A percentile compares a stretch with the other conserved stretches of the same genome.
Evolutionary conservation across 2,888 invertebrate species (phyloP).

Genomic region (Thereva nobilitata): DNA sequence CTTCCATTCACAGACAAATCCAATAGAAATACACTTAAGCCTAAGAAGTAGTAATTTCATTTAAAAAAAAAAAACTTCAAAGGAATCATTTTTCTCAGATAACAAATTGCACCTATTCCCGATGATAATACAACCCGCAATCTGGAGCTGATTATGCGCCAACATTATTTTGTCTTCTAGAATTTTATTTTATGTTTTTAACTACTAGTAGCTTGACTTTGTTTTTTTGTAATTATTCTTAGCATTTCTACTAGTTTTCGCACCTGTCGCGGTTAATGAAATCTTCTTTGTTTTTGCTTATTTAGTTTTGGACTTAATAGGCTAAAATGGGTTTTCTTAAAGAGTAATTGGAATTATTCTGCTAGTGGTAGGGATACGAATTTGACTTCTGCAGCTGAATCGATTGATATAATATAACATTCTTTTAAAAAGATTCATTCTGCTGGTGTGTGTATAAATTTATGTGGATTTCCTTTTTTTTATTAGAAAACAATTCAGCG

Average conservation of each 20-base stretch:
- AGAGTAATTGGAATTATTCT: conserved; percentile 3
- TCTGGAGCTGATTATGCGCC: background rate
- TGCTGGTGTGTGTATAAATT: background rate
- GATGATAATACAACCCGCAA: conserved; percentile 6
- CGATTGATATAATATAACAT: too few relatives aligned
- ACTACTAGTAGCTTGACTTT: background rate
- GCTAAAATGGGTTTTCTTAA: background rate
- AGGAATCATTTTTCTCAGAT: conserved; percentile 18
- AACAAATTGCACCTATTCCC: conserved; percentile 27
- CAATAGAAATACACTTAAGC: conserved; percentile 19
- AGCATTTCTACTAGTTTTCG: conserved; percentile 13
- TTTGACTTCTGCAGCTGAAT: too few relatives aligned
- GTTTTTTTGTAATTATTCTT: background rate
- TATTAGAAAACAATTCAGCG: conserved; percentile 15
- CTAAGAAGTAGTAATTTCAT: conserved; percentile 17
- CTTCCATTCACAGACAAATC: conserved; percentile 17
- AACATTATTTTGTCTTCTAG: background rate
- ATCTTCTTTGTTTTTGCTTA: background rate
- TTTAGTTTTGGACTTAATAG: conserved; percentile 26
- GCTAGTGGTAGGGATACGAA: background rate
- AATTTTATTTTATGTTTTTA: background rate
- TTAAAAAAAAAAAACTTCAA: conserved; percentile 3
- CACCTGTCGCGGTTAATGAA: conserved; percentile 3
- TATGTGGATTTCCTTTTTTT: conserved; percentile 11
- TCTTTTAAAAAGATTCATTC: too few relatives aligned